Conservation (phyloP, 2,888 invertebrate genomes). For the Drosophila limbata region DNA sequence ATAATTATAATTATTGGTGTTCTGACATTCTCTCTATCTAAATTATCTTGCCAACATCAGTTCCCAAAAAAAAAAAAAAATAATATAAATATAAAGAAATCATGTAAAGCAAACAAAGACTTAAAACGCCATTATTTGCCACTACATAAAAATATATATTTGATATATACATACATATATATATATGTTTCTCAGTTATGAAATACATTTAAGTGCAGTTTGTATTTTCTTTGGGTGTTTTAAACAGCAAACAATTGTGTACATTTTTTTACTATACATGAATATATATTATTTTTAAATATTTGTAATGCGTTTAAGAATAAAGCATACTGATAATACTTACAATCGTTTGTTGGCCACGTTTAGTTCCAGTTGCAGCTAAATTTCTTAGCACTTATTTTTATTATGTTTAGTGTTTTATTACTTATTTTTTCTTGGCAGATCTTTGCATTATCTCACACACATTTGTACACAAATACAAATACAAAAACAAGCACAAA, state of each 20-base stretch:
- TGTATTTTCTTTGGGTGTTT: conserved; percentile 40
- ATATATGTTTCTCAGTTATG: conserved; percentile 43
- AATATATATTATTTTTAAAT: conserved; percentile 34
- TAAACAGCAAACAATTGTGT: conserved; percentile 57
- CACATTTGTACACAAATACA: conserved; percentile 14
- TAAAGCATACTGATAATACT: conserved; percentile 59
- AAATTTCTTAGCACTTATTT: not conserved
- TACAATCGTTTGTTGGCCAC: not conserved
- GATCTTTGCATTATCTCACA: conserved; percentile 13
- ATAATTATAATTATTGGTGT: conserved; percentile 42
- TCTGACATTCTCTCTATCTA: conserved; percentile 46
- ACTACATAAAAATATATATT: conserved; percentile 41
- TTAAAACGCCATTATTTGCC: conserved; percentile 72
- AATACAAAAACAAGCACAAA: conserved; percentile 35
- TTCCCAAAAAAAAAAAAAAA: conserved; percentile 34
- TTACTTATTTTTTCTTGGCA: not conserved
- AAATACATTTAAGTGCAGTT: conserved; percentile 37
- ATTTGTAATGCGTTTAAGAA: conserved; percentile 67
- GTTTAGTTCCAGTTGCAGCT: conserved; percentile 4
- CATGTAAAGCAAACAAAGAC: conserved; percentile 72
- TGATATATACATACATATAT: conserved; percentile 16
- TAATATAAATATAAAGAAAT: conserved; percentile 17
- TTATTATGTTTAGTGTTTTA: not conserved
- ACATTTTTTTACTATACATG: conserved; percentile 58
- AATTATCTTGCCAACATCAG: conserved; percentile 70